Evolutionary conservation across 1,140 invertebrate genomes (phyloP), one percentile per base, ranked within the genome.

Genomic region (Sycophaga agraensis): DNA sequence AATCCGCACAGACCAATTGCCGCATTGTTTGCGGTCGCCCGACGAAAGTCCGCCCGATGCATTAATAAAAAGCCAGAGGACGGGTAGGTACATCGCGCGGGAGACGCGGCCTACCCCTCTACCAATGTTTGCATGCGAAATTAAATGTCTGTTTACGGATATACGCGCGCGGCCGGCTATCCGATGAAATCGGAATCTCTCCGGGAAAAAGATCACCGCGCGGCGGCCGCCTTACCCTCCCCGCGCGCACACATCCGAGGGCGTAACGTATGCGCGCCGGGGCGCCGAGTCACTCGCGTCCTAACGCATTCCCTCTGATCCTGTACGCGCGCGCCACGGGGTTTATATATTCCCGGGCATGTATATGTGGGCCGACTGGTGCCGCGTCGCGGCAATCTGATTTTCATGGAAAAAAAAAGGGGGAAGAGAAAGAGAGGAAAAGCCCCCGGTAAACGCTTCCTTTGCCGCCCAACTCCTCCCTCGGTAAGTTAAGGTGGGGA

Each of bases 81-180:
- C 28, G 19, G 34, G 19, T 16, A 19, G 8, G 12, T n/a, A 21
- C 28, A n/a, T n/a, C n/a, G n/a, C n/a, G n/a, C n/a, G n/a, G n/a
- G n/a, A n/a, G n/a, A n/a, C n/a, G n/a, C n/a, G n/a, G n/a, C n/a
- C n/a, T n/a, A n/a, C n/a, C n/a, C n/a, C n/a, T n/a, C n/a, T n/a
- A n/a, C 11, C 28, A 58, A 66, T 75, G 71, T 75, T 75, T 75
- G 67, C 73, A 70, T 68, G 67, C 63, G 66, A 74, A 75, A 75
- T 75, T 74, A 75, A 75, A 75, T 66, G 72, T 67, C 69, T 73
- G 71, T 75, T 75, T 75, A 70, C 73, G 66, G 60, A 75, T 64
- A 58, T 35, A 49, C 19, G 21, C 17, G 26, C 16, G 26, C 45
- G 17, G 16, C 21, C 8, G 14, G 11, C 4, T 11, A 11, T 31